Base-by-base conservation (phyloP, 2,797 vertebrate genomes). In the Nannoperca australis region DNA sequence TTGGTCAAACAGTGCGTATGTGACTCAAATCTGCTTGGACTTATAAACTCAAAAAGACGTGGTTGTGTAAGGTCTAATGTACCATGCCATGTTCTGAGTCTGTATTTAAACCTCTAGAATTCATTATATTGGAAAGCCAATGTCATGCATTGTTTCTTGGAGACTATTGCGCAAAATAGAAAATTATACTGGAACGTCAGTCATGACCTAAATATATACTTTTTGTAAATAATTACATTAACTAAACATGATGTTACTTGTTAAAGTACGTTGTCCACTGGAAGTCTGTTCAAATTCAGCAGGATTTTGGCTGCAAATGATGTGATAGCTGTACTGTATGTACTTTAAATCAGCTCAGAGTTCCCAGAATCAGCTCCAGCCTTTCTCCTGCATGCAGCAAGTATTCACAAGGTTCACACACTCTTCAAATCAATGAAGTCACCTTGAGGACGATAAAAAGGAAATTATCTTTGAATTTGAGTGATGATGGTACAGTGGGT, bases 391-490 rank as follows among this genome's bases (percentile, higher is more conserved):
- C 32, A 45, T 20, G 24, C n/a, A 40, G 2, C 7, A 15, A 45
- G 24, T 45, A 40, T 54, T 55, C 32, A 54, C 24, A 27, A 54
- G 5, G 50, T 45, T 45, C 5, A 45, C 2, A 45, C 15, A 17
- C 44, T 42, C 49, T 20, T 66, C 24, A 61, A 36, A 62, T 32
- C 9, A 47, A 5, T n/a, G 14, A n/a, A 7, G 15, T 53, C 3
- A 70, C 53, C 53, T 49, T 54, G 54, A 72, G n/a, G 13, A 22
- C 58, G 15, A 20, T 45, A n/a, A 72, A 62, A 36, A 5, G 34
- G 18, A 69, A 51, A 47, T 13, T 9, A 0, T 51, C 47, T 70
- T 47, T 70, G 53, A 47, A 45, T 18, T n/a, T 22, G 10, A 49
- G 40, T 4, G 6, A 24, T 34, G 22, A 8, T 58, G 55, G 34